Conservation (phyloP, 2,888 invertebrate species). For the Monochamus alternatus region DNA sequence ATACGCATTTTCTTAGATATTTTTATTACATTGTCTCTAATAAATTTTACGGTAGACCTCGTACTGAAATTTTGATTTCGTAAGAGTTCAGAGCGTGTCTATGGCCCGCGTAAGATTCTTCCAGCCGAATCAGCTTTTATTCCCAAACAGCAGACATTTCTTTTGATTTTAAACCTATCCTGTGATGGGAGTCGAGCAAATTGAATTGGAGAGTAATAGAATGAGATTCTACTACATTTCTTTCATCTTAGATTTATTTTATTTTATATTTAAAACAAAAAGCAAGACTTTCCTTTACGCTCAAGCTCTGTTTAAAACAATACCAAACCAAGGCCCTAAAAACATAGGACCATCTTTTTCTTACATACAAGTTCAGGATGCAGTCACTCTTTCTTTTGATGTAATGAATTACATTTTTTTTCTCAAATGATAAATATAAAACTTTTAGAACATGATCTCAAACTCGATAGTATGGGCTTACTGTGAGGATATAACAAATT, state of each 20-base stretch:
- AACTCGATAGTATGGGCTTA: too few relatives aligned
- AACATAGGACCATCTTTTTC: background rate
- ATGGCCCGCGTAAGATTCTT: slow-evolving; percentile 1
- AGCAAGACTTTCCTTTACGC: slow-evolving; percentile 15
- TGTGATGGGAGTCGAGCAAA: slow-evolving; percentile 6
- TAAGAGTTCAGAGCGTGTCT: background rate
- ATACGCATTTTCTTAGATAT: background rate
- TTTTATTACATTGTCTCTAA: slow-evolving; percentile 3
- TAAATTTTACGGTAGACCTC: background rate
- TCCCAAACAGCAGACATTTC: slow-evolving; percentile 25
- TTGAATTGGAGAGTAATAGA: slow-evolving; percentile 26
- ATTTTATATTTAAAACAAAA: slow-evolving; percentile 33
- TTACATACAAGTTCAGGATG: background rate
- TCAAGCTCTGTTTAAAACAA: slow-evolving; percentile 12
- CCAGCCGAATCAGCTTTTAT: slow-evolving; percentile 20
- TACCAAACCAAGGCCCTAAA: background rate
- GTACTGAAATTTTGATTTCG: background rate
- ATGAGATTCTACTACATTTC: slow-evolving; percentile 29
- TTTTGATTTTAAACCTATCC: slow-evolving; percentile 25
- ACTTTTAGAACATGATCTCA: too few relatives aligned
- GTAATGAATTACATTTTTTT: too few relatives aligned
- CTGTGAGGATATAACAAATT: too few relatives aligned
- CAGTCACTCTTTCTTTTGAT: background rate
- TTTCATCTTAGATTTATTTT: slow-evolving; percentile 34
- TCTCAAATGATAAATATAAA: too few relatives aligned